Conservation (phyloP, 2,797 vertebrate genomes). For the Halcyon smyrnensis region DNA sequence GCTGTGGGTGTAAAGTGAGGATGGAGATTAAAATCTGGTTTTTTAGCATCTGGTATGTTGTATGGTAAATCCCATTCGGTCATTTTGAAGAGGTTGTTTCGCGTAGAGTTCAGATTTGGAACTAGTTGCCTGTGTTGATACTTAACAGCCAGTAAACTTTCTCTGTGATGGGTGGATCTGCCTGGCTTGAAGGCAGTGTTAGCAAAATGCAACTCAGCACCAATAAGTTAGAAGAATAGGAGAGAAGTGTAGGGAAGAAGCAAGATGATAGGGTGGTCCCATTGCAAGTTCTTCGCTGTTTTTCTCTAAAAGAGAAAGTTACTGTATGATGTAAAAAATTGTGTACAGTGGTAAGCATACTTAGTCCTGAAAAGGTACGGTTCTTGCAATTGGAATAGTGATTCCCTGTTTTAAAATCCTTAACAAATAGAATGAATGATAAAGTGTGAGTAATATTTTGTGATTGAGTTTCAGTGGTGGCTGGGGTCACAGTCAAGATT, state of each 20-base stretch:
- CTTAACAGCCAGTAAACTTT: not conserved
- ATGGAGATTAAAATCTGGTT: not conserved
- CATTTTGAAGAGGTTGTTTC: not conserved
- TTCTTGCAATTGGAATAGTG: not conserved
- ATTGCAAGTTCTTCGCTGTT: not conserved
- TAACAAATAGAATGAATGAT: not conserved
- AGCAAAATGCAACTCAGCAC: not conserved
- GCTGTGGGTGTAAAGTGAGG: not conserved
- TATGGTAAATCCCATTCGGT: not conserved
- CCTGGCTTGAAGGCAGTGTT: not conserved
- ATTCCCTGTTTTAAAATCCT: not conserved
- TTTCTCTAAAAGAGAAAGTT: not conserved
- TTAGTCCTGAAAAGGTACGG: not conserved
- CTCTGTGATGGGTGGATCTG: not conserved
- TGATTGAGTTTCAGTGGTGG: not conserved
- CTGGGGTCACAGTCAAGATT: not conserved
- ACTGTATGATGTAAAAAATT: not conserved
- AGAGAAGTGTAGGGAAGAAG: not conserved
- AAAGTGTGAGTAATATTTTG: not conserved
- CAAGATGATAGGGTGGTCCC: not conserved
- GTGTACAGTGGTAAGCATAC: not conserved
- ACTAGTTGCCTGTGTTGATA: not conserved
- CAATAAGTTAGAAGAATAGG: not conserved
- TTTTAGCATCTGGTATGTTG: not conserved
- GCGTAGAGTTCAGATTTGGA: not conserved